Conservation (phyloP, 2,888 invertebrate species). For the Hemithea aestivaria region DNA sequence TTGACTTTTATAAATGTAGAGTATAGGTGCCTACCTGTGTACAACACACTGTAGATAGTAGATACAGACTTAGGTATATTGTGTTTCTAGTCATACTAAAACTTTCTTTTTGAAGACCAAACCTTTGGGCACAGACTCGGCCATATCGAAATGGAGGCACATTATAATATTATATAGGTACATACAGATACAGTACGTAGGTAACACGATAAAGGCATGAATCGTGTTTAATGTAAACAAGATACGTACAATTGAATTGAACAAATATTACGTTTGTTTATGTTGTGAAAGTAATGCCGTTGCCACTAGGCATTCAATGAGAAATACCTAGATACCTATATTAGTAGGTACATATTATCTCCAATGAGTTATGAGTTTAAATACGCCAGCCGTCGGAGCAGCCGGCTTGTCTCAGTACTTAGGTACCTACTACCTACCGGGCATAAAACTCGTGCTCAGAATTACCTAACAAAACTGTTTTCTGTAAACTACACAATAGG, state of each 20-base stretch:
- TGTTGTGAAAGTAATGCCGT: conserved; percentile 42
- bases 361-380: conserved; percentile 54
- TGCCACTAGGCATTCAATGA: conserved; percentile 53
- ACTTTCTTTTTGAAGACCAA: no score
- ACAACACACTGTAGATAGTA: no score
- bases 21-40: no score
- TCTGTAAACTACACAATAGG: no score
- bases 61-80: no score
- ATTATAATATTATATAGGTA: no score
- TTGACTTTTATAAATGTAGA: no score
- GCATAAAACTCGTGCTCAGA: conserved; percentile 7
- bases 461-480: conserved; percentile 5
- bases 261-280: conserved; percentile 27
- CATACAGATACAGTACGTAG: neutral
- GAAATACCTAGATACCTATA: no score
- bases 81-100: no score
- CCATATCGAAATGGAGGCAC: no score
- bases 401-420: conserved; percentile 45
- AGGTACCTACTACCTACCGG: neutral
- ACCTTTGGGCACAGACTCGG: no score
- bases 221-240: conserved; percentile 22
- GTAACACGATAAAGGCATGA: neutral
- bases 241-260: conserved; percentile 30
- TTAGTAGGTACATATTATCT: no score
- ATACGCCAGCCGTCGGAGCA: conserved; percentile 21